Evolutionary conservation across 2,797 vertebrate species (phyloP).

Genomic region (Natrix natrix): DNA sequence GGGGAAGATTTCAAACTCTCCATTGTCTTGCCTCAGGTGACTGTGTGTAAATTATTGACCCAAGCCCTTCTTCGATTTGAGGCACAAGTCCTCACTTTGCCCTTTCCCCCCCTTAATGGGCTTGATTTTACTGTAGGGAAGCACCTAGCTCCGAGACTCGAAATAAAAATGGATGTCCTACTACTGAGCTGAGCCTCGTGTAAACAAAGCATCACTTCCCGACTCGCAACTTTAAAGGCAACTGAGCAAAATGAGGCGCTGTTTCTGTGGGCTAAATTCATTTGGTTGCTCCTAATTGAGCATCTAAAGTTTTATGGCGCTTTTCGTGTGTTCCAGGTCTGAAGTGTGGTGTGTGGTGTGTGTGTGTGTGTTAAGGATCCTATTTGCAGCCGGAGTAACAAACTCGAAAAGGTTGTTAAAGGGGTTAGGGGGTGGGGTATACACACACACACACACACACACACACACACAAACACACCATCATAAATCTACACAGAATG

Average conservation of each 20-base stretch:
- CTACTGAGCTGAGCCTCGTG: background rate
- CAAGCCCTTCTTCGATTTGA: background rate
- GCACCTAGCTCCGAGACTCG: background rate
- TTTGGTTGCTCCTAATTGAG: background rate
- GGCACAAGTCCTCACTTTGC: background rate
- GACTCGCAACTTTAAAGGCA: background rate
- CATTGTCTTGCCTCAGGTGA: background rate
- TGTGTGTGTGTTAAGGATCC: background rate
- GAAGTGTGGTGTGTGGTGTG: background rate
- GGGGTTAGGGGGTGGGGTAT: background rate
- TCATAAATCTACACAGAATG: background rate
- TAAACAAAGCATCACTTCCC: constrained; percentile 29
- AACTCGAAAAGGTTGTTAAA: background rate
- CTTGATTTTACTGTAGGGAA: background rate
- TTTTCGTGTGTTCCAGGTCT: background rate
- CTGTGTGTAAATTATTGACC: background rate
- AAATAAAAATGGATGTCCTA: constrained; percentile 28
- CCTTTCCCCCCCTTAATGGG: background rate
- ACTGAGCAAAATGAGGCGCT: background rate
- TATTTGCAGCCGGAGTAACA: background rate
- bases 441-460: too few species aligned
- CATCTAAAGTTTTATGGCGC: background rate
- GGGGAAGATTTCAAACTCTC: background rate
- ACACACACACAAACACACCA: background rate
- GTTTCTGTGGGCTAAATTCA: background rate